A percentile compares a stretch with the other conserved stretches of the same genome.
Evolutionary conservation across 2,113 vertebrate genomes (phyloP).

Genomic region (Malurus alboscapulatus): DNA sequence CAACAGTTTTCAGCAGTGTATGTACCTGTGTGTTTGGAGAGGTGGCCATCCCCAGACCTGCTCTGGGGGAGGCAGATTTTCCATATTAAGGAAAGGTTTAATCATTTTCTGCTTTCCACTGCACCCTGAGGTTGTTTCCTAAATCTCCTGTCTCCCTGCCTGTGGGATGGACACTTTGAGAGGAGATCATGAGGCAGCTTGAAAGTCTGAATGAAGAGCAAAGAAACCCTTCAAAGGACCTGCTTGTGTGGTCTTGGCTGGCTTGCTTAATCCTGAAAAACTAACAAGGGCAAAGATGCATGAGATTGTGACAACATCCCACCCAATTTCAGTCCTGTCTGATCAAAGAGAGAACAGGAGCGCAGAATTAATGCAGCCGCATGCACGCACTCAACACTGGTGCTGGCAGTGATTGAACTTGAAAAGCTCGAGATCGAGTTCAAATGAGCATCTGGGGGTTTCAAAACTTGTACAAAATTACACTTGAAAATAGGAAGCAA

Average conservation of each 20-base stretch:
- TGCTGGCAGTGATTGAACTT: conserved; percentile 24
- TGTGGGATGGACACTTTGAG: background rate
- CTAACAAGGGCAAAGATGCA: conserved; percentile 21
- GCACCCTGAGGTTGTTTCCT: background rate
- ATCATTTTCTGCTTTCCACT: background rate
- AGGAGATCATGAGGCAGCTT: conserved; percentile 3
- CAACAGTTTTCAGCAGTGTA: background rate
- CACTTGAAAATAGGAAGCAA: conserved; percentile 38
- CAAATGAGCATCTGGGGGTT: conserved; percentile 46
- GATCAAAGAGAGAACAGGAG: conserved; percentile 27
- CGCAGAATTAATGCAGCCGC: conserved; percentile 11
- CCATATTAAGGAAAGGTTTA: background rate
- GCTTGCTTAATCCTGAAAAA: conserved; percentile 22
- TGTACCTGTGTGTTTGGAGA: background rate
- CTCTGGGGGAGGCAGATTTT: background rate
- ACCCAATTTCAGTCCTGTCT: background rate
- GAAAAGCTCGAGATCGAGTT: conserved; percentile 32
- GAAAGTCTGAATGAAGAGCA: background rate
- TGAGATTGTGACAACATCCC: background rate
- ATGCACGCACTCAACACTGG: background rate
- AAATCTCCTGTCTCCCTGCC: background rate
- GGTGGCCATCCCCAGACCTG: background rate
- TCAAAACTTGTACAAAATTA: conserved; percentile 44
- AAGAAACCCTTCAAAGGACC: conserved; percentile 25
- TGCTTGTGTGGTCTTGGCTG: background rate